phyloP scores from a whole-genome alignment of 2,797 vertebrate genomes.

The Melanotaenia trifasciata region DNA sequence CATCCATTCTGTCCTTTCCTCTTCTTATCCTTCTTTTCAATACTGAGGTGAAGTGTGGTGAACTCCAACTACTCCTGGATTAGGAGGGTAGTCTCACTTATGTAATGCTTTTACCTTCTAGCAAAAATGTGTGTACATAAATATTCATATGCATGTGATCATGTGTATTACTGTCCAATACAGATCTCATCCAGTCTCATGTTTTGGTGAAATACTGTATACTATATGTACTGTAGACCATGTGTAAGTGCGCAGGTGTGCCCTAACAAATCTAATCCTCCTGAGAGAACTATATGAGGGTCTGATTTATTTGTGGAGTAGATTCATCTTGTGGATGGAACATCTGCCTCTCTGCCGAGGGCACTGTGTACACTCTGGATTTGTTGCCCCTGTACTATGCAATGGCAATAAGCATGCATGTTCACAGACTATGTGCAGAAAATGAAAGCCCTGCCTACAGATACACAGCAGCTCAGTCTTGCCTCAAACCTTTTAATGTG shows the following conservation, averaged over 20 bases:
- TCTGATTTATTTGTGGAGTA: constrained; percentile 77
- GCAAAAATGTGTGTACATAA: not conserved
- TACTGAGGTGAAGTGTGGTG: constrained; percentile 25
- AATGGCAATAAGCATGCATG: constrained; percentile 38
- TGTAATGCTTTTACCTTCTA: constrained; percentile 34
- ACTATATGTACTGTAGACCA: constrained; percentile 45
- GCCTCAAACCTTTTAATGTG: constrained; percentile 36
- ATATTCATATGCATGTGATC: not conserved
- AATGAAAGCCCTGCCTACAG: constrained; percentile 34
- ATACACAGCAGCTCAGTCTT: constrained; percentile 39
- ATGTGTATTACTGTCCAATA: constrained; percentile 13
- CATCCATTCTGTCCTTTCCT: constrained; percentile 26
- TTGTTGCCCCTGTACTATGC: constrained; percentile 33
- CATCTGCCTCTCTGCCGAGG: constrained; percentile 62
- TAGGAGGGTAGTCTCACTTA: constrained; percentile 35
- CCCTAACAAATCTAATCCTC: constrained; percentile 74
- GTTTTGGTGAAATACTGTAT: constrained; percentile 28
- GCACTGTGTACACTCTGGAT: constrained; percentile 38
- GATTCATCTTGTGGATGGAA: constrained; percentile 72
- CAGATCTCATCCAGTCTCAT: constrained; percentile 21
- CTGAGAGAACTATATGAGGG: constrained; percentile 48
- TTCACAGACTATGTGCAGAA: constrained; percentile 24
- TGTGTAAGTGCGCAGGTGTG: constrained; percentile 75
- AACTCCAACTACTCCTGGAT: constrained; percentile 34
- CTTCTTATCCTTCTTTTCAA: constrained; percentile 19